Conservation (phyloP, 1,140 invertebrate species). For the Panulirus ornatus region DNA sequence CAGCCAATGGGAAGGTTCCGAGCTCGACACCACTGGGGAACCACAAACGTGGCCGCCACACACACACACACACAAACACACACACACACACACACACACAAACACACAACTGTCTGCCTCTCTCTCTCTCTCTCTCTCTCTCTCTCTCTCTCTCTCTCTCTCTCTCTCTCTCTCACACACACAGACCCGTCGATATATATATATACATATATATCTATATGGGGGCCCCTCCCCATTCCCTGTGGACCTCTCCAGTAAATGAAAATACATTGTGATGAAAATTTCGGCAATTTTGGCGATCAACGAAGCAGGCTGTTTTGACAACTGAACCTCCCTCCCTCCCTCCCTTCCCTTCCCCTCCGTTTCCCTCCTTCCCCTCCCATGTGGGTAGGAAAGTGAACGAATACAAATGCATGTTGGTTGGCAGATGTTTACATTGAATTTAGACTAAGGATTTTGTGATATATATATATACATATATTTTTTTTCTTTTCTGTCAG, state of each 20-base stretch:
- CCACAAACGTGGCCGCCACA: no score
- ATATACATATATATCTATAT: no score
- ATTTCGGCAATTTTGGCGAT: conserved; percentile 63
- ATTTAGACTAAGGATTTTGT: not conserved
- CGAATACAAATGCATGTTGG: not conserved
- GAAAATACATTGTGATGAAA: conserved; percentile 70
- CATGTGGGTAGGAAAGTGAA: not conserved
- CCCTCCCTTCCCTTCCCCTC: no score
- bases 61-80: not conserved
- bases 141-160: no score
- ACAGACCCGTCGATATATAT: no score
- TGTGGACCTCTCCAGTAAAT: conserved; percentile 47
- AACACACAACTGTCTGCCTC: no score
- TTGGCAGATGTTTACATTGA: not conserved
- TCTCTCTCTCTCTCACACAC: no score
- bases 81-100: no score
- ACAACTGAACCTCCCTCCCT: conserved; percentile 10
- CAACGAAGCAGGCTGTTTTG: conserved; percentile 56
- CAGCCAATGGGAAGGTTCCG: no score
- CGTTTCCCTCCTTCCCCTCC: not conserved
- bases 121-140: not conserved
- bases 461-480: no score
- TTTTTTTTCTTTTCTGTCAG: no score
- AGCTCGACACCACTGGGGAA: no score
- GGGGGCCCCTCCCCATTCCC: not conserved